Conservation (phyloP, 2,888 invertebrate genomes). For the Corythucha ciliata region DNA sequence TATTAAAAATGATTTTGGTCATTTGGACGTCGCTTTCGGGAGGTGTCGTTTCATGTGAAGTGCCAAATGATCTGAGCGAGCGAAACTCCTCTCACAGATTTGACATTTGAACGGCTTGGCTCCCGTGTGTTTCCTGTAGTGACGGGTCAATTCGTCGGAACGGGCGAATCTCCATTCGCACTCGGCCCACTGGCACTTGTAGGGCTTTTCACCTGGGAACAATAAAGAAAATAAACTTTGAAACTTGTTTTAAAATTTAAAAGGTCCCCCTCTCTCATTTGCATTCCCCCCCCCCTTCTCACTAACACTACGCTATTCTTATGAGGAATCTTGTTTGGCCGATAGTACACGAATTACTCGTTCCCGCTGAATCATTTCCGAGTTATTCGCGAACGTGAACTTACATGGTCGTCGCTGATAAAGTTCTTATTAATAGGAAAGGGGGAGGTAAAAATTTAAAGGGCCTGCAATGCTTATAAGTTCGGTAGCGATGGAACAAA, state of each 20-base stretch:
- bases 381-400: too few species aligned
- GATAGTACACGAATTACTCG: too few species aligned
- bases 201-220: conserved; percentile 50
- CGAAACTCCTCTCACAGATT: conserved; percentile 49
- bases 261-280: neutral
- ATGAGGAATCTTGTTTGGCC: too few species aligned
- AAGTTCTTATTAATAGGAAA: too few species aligned
- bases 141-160: conserved; percentile 50
- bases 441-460: too few species aligned
- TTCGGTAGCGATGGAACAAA: too few species aligned
- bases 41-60: conserved; percentile 55
- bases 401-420: too few species aligned
- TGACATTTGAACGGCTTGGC: conserved; percentile 51
- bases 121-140: conserved; percentile 51
- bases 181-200: conserved; percentile 48
- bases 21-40: conserved; percentile 69
- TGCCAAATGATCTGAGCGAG: conserved; percentile 51
- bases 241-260: neutral
- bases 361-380: too few species aligned
- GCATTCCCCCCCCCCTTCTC: too few species aligned
- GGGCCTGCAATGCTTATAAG: too few species aligned
- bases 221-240: conserved; percentile 27
- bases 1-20: conserved; percentile 40
- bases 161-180: conserved; percentile 51
- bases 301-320: too few species aligned